A percentile compares a stretch with the other conserved stretches of the same genome.
Conservation (phyloP, 1,140 invertebrate genomes). For the Cotesia chilonis region DNA sequence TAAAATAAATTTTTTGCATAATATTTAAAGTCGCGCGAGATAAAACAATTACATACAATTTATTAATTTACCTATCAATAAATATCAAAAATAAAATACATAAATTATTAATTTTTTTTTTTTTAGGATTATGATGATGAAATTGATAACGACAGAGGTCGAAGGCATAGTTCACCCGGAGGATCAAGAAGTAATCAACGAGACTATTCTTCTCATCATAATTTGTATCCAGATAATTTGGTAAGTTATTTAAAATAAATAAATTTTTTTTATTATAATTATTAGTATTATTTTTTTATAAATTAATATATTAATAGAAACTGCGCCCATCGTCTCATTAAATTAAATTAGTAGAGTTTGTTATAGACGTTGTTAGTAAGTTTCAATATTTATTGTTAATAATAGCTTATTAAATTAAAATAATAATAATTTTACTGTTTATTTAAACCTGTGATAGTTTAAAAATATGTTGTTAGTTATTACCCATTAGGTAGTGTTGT, state of each 20-base stretch:
- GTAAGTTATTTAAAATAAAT: slow-evolving; percentile 49
- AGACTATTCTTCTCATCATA: slow-evolving; percentile 58
- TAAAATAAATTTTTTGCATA: neutral
- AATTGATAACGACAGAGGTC: slow-evolving; percentile 58
- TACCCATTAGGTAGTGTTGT: too few relatives aligned
- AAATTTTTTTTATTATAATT: neutral
- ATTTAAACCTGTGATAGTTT: too few relatives aligned
- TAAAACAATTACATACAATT: neutral
- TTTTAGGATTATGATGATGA: slow-evolving; percentile 64
- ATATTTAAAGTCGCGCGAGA: slow-evolving; percentile 15
- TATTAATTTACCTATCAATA: too few relatives aligned
- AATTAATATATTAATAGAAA: neutral
- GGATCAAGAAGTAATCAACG: slow-evolving; percentile 58
- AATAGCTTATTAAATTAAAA: too few relatives aligned
- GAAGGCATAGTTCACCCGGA: slow-evolving; percentile 62
- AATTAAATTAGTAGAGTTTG: too few relatives aligned
- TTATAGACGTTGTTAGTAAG: too few relatives aligned
- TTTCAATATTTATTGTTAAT: too few relatives aligned
- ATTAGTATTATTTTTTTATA: slow-evolving; percentile 10
- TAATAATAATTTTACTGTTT: too few relatives aligned
- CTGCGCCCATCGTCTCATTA: too few relatives aligned
- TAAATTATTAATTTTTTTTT: slow-evolving; percentile 27
- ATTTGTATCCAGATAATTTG: slow-evolving; percentile 62
- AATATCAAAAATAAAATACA: too few relatives aligned
- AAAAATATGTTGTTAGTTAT: too few relatives aligned